Evolutionary conservation across 2,797 vertebrate species (phyloP), one percentile per base, ranked within the genome.

Genomic region (Catharus ustulatus): DNA sequence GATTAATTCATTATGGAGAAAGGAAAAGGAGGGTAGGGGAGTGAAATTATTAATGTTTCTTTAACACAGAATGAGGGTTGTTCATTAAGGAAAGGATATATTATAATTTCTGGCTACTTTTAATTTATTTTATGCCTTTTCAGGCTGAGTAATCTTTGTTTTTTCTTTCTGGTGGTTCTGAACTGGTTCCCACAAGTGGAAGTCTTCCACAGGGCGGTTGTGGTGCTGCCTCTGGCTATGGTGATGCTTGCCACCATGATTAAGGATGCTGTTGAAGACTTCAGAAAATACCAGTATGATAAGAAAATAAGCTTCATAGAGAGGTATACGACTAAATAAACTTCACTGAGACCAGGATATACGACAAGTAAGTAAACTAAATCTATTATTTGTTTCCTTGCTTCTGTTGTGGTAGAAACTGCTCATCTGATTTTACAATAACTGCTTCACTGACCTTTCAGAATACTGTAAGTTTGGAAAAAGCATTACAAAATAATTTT

Each of bases 111-210:
- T 89, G 40, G 29, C 24, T 89, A 9, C 13, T 75, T 76, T 55
- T 59, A n/a, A 77, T 95, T 48, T 75, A 11, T 52, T 61, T 93
- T 94, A 45, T 21, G 24, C 16, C 5, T 85, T 93, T 94, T 36
- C 94, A 98, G 98, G 48, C 91, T 98, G 85, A 97, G 98, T 58
- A 98, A 98, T 91, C 54, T 98, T 75, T 98, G 97, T 67, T 98
- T 98, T 84, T 88, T 98, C 13, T 96, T 98, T 57, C 96, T 98
- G 94, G 95, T 89, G 57, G 46, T 98, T 91, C 95, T 98, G 87
- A 98, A 98, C 95, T 98, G 96, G 96, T 92, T 98, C 29, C 98
- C 98, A 26, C 94, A 94, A 84, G 83, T 98, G 54, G 97, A 98
- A 93, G 96, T 97, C 23, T 98, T 98, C 95, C 97, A 98, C 59